Conservation (phyloP, 30 jellyfish, hydroid and myxozoan species). For the Catostylus mosaicus region DNA sequence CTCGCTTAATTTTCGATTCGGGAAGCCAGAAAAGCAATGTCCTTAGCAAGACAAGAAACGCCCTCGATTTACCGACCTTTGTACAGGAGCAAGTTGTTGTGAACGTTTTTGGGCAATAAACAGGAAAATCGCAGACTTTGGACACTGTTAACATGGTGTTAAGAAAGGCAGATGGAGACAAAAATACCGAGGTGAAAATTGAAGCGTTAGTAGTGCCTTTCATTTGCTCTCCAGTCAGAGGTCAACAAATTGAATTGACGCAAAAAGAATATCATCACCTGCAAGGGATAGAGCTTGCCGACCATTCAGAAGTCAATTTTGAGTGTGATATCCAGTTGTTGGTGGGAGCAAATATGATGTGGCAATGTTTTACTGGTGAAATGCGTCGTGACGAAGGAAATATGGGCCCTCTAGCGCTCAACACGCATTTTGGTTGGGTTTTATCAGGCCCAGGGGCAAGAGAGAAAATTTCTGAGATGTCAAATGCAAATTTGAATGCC, state of each 20-base stretch:
- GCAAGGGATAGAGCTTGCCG: conserved; percentile 17
- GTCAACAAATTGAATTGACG: conserved; percentile 11
- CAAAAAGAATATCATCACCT: conserved; percentile 5
- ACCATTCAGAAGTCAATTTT: background rate
- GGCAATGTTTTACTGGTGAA: background rate
- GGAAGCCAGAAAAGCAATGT: conserved; percentile 26
- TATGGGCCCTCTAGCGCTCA: background rate
- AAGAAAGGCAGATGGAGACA: background rate
- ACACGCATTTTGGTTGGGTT: background rate
- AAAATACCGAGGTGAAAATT: background rate
- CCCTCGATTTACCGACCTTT: background rate
- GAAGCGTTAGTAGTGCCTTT: conserved; percentile 15
- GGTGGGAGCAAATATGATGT: background rate
- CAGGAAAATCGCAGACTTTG: conserved; percentile 9
- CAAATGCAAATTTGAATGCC: background rate
- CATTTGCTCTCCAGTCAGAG: conserved; percentile 12
- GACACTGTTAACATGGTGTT: conserved; percentile 5
- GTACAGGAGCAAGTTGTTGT: conserved; percentile 10
- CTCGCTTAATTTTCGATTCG: background rate
- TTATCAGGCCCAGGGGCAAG: background rate
- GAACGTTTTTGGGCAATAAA: conserved; percentile 3
- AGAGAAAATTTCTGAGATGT: background rate
- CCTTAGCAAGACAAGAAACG: background rate
- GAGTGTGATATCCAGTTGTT: conserved; percentile 12
- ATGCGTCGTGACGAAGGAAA: background rate